A percentile compares a stretch with the other conserved stretches of the same genome.
Evolutionary conservation across 2,797 vertebrate genomes (phyloP).

Genomic region (Halcyon smyrnensis): DNA sequence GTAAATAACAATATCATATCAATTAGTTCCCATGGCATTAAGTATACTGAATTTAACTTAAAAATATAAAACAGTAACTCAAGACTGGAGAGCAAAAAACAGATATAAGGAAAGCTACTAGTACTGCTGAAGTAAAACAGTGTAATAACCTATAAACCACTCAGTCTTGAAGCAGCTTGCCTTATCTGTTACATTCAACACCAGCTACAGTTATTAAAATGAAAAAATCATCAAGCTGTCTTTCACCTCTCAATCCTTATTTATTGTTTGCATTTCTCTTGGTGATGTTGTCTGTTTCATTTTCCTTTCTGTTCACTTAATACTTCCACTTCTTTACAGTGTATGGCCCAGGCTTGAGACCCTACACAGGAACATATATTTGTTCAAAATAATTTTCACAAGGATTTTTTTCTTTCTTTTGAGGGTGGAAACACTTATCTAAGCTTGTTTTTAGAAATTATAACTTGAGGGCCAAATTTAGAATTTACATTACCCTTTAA

Average conservation of each 20-base stretch:
- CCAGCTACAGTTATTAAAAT: neutral
- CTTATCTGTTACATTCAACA: slow-evolving; percentile 13
- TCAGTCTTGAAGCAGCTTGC: neutral
- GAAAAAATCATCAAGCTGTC: neutral
- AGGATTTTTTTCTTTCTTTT: neutral
- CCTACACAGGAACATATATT: neutral
- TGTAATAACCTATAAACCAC: slow-evolving; percentile 4
- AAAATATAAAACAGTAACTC: neutral
- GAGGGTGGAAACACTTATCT: neutral
- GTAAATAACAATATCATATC: neutral
- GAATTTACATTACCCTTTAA: neutral
- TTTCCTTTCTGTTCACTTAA: neutral
- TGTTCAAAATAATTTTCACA: neutral
- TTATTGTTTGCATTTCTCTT: neutral
- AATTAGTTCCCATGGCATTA: neutral
- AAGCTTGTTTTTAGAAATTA: slow-evolving; percentile 7
- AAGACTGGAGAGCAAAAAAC: neutral
- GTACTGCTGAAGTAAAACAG: neutral
- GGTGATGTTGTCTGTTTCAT: neutral
- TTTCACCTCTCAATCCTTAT: neutral
- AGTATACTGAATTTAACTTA: neutral
- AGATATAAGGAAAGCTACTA: neutral
- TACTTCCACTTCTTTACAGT: neutral
- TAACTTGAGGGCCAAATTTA: neutral
- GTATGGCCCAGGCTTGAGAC: neutral